Evolutionary conservation across 2,888 invertebrate species (phyloP).

Genomic region (Drymonia ruficornis): DNA sequence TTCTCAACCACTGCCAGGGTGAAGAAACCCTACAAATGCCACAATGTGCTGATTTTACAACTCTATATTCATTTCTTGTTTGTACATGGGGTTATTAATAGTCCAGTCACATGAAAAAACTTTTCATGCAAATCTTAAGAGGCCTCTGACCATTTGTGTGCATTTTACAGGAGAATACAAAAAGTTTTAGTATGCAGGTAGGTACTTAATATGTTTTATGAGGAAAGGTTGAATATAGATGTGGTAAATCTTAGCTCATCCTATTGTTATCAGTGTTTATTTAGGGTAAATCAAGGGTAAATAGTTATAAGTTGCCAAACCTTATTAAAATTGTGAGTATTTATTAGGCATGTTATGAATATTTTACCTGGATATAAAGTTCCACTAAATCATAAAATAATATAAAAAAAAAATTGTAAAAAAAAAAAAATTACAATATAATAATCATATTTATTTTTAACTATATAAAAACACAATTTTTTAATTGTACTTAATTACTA

Average conservation of each 20-base stretch:
- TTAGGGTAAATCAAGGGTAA: neutral
- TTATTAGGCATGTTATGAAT: too few relatives aligned
- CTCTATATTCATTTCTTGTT: conserved; percentile 34
- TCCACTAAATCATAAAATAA: neutral
- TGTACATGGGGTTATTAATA: conserved; percentile 20
- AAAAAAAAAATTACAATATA: neutral
- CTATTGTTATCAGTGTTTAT: neutral
- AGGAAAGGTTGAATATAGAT: neutral
- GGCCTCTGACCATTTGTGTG: too few relatives aligned
- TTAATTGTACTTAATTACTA: conserved; percentile 16
- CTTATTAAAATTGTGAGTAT: too few relatives aligned
- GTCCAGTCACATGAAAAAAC: too few relatives aligned
- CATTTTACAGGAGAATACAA: too few relatives aligned
- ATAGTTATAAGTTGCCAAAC: too few relatives aligned
- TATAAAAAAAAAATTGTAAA: neutral
- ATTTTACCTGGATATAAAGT: neutral
- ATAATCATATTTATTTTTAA: neutral
- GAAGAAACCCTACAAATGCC: conserved; percentile 28
- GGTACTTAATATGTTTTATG: neutral
- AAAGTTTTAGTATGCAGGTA: too few relatives aligned
- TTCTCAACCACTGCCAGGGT: conserved; percentile 14
- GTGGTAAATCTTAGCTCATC: neutral
- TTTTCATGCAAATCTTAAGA: too few relatives aligned
- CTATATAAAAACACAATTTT: neutral
- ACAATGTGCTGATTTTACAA: conserved; percentile 17